Evolutionary conservation across 2,888 invertebrate genomes (phyloP), one percentile per base, ranked within the genome.

Genomic region (Bedellia somnulentella): DNA sequence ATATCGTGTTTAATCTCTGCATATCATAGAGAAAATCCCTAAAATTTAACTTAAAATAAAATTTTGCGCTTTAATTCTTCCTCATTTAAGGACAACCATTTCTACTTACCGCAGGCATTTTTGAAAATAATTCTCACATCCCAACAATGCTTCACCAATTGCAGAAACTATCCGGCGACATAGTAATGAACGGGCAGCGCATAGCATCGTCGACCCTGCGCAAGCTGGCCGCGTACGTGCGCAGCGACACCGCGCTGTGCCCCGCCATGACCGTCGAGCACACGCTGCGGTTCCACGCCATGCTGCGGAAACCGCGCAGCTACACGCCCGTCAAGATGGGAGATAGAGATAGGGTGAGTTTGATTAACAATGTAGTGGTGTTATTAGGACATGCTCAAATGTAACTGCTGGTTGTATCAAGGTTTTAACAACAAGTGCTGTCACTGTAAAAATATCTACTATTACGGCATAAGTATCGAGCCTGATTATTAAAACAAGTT

Each of bases 241-340:
- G 86, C 27, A 80, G 81, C 42, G 87, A 90, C 52, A 80, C 84
- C 14, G 81, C 87, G 35, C 70, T 93, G n/a, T 89, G 89, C 49
- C 86, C 89, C 0, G 83, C 89, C 38, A 85, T 96, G 80, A 92
- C 93, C 4, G 92, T 92, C n/a, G 82, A 89, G 37, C 93, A 95
- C 56, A 91, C 92, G 2, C 70, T 96, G 39, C 81, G 85, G 40
- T 93, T 93, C 55, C 89, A 92, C 56, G 86, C 89, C 17, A 80
- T 89, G 33, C 60, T 93, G 40, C 76, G 85, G 36, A 80, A 81
- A 39, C 86, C 85, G 0, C 62, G 81, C 16, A 81, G 80, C 37
- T 73, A 59, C 27, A 80, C 79, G 25, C 81, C 82, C 37, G 63
- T 83, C 41, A 86, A 86, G 52, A 82, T 85, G 49, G 87, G 87